These are phyloP conservation scores for Oreotragus oreotragus DNA, from an alignment of 2,113 vertebrate genomes.

Conservation along the genomic window DNA sequence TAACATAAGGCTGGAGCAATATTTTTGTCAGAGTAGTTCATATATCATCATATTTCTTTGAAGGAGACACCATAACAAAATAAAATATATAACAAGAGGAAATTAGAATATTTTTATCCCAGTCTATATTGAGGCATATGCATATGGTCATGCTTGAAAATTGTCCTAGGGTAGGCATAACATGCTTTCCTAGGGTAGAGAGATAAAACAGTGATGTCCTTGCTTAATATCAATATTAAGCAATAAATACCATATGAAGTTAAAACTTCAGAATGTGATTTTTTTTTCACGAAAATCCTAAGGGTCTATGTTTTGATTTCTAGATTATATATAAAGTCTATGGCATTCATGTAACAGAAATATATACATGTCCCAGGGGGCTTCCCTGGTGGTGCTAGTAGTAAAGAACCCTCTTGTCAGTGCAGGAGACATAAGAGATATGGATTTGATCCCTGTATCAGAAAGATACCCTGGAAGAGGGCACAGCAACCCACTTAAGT, in stretches of 20 bases:
- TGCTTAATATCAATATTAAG: background rate
- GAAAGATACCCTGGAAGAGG: background rate
- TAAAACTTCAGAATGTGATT: background rate
- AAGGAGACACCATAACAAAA: background rate
- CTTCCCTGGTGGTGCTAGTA: background rate
- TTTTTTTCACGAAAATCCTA: constrained; percentile 14
- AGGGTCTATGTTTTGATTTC: background rate
- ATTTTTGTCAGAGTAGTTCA: background rate
- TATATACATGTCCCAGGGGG: background rate
- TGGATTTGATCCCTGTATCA: background rate
- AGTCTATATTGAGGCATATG: background rate
- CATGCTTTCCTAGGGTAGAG: background rate
- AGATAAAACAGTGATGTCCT: background rate
- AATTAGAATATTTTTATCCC: background rate
- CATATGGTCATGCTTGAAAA: background rate
- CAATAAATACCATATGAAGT: background rate
- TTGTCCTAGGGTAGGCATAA: background rate
- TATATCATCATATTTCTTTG: background rate
- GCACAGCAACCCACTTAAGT: background rate
- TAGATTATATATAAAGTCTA: background rate
- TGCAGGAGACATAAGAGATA: background rate
- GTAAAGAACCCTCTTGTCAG: background rate
- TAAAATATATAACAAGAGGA: background rate
- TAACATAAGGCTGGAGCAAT: background rate
- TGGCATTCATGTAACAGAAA: background rate